Percentiles rank a stretch among this genome's conserved stretches.
Evolutionary conservation across 2,797 vertebrate genomes (phyloP).

Genomic region (Lithobates pipiens): DNA sequence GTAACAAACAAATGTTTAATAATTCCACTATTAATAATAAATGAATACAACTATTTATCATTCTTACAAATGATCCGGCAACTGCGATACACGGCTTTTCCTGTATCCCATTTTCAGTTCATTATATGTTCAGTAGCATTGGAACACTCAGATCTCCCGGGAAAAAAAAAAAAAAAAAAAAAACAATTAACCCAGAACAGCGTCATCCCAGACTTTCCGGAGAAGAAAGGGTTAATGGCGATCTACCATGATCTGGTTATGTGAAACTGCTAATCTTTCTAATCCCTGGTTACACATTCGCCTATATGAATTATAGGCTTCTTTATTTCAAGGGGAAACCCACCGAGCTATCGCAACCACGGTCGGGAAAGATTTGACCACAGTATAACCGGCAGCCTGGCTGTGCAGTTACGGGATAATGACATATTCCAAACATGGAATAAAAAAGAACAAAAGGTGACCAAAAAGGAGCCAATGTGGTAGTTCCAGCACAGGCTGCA

Average conservation of each 20-base stretch:
- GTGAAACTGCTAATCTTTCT: constrained; percentile 17
- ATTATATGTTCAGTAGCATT: not conserved
- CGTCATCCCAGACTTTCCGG: not conserved
- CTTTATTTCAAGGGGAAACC: constrained; percentile 6
- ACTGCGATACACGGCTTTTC: not conserved
- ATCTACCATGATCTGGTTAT: constrained; percentile 14
- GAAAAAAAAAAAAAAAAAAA: not conserved
- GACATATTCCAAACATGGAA: not conserved
- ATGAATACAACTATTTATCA: no score
- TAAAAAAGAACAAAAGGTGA: not conserved
- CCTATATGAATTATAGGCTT: not conserved
- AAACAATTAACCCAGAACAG: not conserved
- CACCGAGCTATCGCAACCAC: not conserved
- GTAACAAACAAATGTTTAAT: no score
- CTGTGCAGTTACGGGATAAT: not conserved
- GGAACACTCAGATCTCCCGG: not conserved
- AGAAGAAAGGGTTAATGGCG: constrained; percentile 6
- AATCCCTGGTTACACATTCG: constrained; percentile 1
- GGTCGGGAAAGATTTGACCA: not conserved
- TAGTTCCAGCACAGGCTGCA: not conserved
- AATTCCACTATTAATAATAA: no score
- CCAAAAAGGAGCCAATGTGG: not conserved
- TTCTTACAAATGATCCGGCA: not conserved
- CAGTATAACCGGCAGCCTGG: not conserved
- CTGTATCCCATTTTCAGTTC: not conserved